Conservation (phyloP, 2,113 vertebrate species). For the Murina feae region DNA sequence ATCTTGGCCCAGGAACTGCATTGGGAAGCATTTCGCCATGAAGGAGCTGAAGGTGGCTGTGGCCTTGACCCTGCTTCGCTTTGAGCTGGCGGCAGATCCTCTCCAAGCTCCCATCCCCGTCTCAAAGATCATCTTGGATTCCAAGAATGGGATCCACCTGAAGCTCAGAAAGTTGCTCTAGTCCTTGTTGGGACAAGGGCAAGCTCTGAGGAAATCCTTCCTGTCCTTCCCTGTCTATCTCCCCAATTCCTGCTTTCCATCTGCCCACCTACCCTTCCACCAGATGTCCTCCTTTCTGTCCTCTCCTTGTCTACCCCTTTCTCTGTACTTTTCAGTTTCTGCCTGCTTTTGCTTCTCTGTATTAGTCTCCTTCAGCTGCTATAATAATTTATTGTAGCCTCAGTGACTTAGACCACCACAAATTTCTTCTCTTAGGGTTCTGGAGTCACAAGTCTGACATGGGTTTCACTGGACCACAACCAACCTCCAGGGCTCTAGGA, state of each 20-base stretch:
- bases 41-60: conserved; percentile 88
- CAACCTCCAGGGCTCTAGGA: not conserved
- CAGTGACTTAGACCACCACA: not conserved
- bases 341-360: not conserved
- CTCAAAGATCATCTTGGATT: conserved; percentile 77
- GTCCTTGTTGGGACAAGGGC: not conserved
- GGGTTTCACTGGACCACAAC: not conserved
- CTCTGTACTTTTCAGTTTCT: not conserved
- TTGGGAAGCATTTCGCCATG: conserved; percentile 92
- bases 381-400: not conserved
- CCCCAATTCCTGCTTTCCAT: not conserved
- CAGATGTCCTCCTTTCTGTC: not conserved
- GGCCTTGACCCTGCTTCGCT: conserved; percentile 82
- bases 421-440: not conserved
- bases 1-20: conserved; percentile 88
- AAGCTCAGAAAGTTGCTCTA: conserved; percentile 73
- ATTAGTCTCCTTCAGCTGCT: not conserved
- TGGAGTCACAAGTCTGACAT: not conserved
- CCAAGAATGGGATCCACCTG: conserved; percentile 85
- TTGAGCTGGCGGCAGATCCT: conserved; percentile 75
- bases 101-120: conserved; percentile 36
- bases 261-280: not conserved
- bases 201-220: not conserved
- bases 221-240: not conserved
- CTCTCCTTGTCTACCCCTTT: not conserved